A percentile compares a stretch with the other conserved stretches of the same genome.
Evolutionary conservation across 2,113 vertebrate species (phyloP).

Genomic region (Nannospalax galili): DNA sequence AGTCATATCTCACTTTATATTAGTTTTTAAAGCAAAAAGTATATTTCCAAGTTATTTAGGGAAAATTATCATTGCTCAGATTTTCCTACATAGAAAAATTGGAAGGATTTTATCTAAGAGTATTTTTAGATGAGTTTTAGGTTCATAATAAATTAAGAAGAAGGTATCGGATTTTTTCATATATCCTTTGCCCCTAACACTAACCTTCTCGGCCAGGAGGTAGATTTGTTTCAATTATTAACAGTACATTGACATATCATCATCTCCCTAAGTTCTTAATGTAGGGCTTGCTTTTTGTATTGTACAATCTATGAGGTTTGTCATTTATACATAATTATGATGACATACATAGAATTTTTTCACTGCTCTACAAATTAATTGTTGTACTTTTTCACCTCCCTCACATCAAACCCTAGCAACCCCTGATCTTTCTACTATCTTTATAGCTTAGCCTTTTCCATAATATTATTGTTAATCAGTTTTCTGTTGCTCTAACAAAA

Average conservation of each 20-base stretch:
- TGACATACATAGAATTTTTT: background rate
- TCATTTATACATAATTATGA: background rate
- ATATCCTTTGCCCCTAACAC: background rate
- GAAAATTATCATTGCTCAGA: background rate
- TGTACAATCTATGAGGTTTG: background rate
- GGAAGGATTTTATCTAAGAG: background rate
- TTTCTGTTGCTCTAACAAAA: background rate
- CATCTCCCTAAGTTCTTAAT: background rate
- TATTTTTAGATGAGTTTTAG: background rate
- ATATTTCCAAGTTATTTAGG: constrained; percentile 15
- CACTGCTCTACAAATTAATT: background rate
- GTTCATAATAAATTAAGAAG: background rate
- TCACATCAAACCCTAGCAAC: background rate
- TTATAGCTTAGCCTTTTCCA: background rate
- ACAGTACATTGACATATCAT: background rate
- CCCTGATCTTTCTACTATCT: background rate
- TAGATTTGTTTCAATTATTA: background rate
- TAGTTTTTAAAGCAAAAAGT: constrained; percentile 53
- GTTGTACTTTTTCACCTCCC: no score
- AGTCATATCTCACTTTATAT: constrained; percentile 34
- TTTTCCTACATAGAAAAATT: constrained; percentile 29
- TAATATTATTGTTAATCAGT: background rate
- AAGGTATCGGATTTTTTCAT: background rate
- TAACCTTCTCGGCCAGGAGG: background rate
- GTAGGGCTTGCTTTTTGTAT: background rate